Conservation (phyloP, 1,140 invertebrate genomes). For the Platyura marginata region DNA sequence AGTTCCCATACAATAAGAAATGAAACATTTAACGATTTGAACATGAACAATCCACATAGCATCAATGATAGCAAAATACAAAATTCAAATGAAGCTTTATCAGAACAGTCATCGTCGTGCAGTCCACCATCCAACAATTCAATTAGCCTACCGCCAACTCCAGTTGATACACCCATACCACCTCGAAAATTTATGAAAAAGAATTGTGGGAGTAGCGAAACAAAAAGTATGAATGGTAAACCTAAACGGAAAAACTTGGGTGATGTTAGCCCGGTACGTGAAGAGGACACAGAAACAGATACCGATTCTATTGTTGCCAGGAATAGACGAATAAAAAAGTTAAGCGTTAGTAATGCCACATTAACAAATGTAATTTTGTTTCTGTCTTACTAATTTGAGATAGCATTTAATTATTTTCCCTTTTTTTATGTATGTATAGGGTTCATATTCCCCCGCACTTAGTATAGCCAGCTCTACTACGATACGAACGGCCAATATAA, state of each 20-base stretch:
- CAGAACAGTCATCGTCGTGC: neutral
- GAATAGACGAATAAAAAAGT: neutral
- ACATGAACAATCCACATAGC: neutral
- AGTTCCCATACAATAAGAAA: conserved; percentile 1
- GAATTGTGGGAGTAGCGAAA: neutral
- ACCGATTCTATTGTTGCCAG: neutral
- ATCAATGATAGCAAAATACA: neutral
- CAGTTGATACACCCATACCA: conserved; percentile 1
- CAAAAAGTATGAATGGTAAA: neutral
- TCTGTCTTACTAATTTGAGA: neutral
- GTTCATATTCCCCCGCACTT: conserved; percentile 44
- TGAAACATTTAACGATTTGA: neutral
- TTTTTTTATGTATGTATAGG: conserved; percentile 24
- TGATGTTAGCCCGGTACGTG: neutral
- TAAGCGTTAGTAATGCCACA: conserved; percentile 15
- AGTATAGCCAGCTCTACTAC: conserved; percentile 36
- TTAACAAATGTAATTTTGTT: conserved; percentile 32
- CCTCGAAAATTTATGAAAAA: neutral
- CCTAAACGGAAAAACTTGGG: neutral
- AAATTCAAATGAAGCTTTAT: neutral
- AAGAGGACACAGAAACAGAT: conserved; percentile 1
- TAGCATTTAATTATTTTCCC: neutral
- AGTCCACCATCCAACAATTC: neutral
- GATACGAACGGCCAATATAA: conserved; percentile 41
- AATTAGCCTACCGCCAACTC: conserved; percentile 1